Percentiles rank a stretch among this genome's conserved stretches.
These are phyloP conservation scores for Cepaea nemoralis DNA, from an alignment of 1,140 invertebrate genomes.

Conservation along the genomic window DNA sequence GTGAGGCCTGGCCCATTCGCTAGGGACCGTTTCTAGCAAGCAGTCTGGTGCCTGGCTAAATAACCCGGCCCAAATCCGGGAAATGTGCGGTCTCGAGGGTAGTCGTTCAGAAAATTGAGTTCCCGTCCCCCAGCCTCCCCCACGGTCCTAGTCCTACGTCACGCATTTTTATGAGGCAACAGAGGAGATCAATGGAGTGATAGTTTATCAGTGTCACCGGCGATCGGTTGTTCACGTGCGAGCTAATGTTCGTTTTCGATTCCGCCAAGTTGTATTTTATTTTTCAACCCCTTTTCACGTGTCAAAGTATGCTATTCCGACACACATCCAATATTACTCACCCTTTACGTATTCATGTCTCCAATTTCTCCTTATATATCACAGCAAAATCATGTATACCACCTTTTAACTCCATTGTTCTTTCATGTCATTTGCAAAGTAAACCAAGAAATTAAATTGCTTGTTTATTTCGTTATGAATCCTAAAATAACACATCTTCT, in stretches of 20 bases:
- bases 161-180: conserved; percentile 11
- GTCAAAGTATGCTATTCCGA: not conserved
- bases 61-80: not conserved
- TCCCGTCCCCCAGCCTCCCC: not conserved
- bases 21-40: conserved; percentile 14
- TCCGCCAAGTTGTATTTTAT: not conserved
- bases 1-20: not conserved
- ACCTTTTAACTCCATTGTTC: too few species aligned
- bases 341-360: too few species aligned
- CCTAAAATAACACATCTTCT: too few species aligned
- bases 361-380: too few species aligned
- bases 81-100: not conserved
- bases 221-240: not conserved
- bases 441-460: too few species aligned
- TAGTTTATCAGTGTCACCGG: not conserved
- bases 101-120: conserved; percentile 4
- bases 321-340: too few species aligned
- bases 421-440: too few species aligned
- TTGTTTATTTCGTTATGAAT: too few species aligned
- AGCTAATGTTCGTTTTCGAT: not conserved
- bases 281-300: not conserved
- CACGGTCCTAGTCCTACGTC: not conserved
- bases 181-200: conserved; percentile 9
- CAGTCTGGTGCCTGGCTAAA: not conserved
- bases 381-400: too few species aligned